Conservation (phyloP, 2,888 invertebrate species). For the Zhuqinia jingwanae region DNA sequence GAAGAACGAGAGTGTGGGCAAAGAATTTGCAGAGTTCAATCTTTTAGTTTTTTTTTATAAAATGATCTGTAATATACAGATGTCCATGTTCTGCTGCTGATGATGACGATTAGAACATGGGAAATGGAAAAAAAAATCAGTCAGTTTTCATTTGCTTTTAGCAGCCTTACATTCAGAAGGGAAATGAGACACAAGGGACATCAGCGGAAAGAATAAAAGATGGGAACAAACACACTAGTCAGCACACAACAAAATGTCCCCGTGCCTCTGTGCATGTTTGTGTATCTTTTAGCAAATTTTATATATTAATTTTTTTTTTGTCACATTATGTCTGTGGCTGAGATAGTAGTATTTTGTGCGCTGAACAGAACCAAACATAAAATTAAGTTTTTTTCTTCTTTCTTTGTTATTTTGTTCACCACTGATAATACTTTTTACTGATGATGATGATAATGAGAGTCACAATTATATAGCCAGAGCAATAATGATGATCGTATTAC, state of each 20-base stretch:
- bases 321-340: neutral
- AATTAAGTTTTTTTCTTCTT: too few relatives aligned
- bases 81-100: neutral
- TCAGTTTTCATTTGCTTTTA: conserved; percentile 56
- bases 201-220: conserved; percentile 1
- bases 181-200: conserved; percentile 64
- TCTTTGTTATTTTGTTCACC: too few relatives aligned
- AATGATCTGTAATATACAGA: too few relatives aligned
- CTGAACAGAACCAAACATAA: too few relatives aligned
- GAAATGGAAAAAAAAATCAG: conserved; percentile 30
- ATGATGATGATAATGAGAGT: conserved; percentile 9
- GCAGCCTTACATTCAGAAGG: conserved; percentile 19
- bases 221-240: conserved; percentile 20
- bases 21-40: neutral
- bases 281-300: neutral
- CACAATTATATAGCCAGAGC: neutral
- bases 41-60: too few relatives aligned
- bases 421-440: conserved; percentile 7
- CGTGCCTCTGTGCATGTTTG: conserved; percentile 34
- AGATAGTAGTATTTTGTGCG: too few relatives aligned
- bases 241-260: conserved; percentile 51
- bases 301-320: too few relatives aligned
- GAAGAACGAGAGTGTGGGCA: neutral
- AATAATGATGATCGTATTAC: conserved; percentile 12
- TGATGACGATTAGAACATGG: neutral